These are phyloP conservation scores for Suillia variegata DNA, from an alignment of 2,888 invertebrate genomes.

Conservation along the genomic window DNA sequence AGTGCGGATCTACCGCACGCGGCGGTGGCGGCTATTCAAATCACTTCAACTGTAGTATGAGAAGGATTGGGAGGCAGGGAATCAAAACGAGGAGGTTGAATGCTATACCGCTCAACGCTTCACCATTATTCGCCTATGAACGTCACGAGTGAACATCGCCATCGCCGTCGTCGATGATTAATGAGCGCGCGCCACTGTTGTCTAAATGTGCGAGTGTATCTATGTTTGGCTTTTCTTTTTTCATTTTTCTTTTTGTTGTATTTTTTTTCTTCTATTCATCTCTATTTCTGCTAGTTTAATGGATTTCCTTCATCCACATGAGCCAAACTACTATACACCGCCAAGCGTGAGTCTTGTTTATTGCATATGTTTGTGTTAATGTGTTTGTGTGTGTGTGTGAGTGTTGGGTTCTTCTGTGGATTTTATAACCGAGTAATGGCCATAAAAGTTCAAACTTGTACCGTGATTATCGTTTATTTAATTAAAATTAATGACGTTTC, in stretches of 20 bases:
- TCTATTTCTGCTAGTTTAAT: background rate
- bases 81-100: too few relatives aligned
- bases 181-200: background rate
- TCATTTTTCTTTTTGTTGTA: too few relatives aligned
- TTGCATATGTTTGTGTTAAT: background rate
- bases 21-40: too few relatives aligned
- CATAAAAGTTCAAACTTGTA: conserved; percentile 4
- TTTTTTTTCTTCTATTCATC: too few relatives aligned
- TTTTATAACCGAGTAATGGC: background rate
- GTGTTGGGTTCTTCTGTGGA: background rate
- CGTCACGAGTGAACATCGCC: too few relatives aligned
- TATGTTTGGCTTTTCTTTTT: too few relatives aligned
- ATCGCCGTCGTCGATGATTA: background rate
- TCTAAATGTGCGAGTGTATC: too few relatives aligned
- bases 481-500: conserved; percentile 31
- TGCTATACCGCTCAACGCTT: too few relatives aligned
- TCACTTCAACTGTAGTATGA: too few relatives aligned
- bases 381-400: background rate
- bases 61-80: too few relatives aligned
- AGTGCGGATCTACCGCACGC: too few relatives aligned
- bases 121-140: too few relatives aligned
- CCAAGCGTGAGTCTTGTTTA: background rate
- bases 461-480: conserved; percentile 29
- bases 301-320: background rate
- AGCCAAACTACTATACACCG: background rate